Evolutionary conservation across 2,113 vertebrate genomes (phyloP), one percentile per base, ranked within the genome.

Genomic region (Pteronura brasiliensis): DNA sequence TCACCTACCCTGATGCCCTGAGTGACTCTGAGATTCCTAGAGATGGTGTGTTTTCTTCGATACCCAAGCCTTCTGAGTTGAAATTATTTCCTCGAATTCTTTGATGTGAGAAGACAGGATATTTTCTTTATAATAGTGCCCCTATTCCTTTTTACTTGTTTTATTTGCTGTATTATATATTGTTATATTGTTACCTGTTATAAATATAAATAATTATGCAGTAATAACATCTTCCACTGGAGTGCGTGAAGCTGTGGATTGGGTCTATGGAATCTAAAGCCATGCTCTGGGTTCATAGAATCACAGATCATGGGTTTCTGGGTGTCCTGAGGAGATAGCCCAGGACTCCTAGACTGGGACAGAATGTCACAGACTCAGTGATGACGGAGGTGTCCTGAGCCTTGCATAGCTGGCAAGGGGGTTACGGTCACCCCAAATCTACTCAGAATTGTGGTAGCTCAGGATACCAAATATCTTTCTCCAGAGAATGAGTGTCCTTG

Each of bases 321-420:
- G 34, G 86, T 15, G 14, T 83, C 27, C 14, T 27, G 8, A 91
- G 84, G 52, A 36, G 17, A 52, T 7, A 74, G 20, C 21, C 27
- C 39, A 36, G 2, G 3, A 2, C 39, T 52, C 29, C 8, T 6
- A 61, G 29, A 14, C 27, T n/a, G 47, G 21, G 65, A 29, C 7
- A 39, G 42, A 10, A 13, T 13, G 11, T 44, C 57, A 52, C 4
- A 42, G 71, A 89, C 0, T 18, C 6, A 12, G 49, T 3, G 1
- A 3, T 1, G 17, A 20, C 1, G 27, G 7, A 29, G 20, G 15
- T 5, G 3, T 27, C 14, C 42, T 15, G 14, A 44, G 20, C n/a
- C 63, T 57, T 39, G 34, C 3, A 27, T 4, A 42, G n/a, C 6
- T 29, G 18, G 7, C 21, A 23, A 61, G 20, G 44, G 20, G 11